A percentile compares a stretch with the other conserved stretches of the same genome.
Conservation (phyloP, 2,888 invertebrate genomes). For the Argynnis bischoffii region DNA sequence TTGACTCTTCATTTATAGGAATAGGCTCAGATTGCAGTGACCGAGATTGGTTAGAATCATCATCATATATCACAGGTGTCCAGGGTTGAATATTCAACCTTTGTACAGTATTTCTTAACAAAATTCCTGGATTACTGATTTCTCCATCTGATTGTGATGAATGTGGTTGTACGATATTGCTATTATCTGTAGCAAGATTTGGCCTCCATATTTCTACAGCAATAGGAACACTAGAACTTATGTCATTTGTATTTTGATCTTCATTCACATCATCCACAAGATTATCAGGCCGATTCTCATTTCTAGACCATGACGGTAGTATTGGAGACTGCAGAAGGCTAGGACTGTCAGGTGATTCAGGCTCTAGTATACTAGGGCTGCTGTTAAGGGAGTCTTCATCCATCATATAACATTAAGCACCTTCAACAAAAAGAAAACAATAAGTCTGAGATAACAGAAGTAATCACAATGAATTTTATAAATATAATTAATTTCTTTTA, state of each 20-base stretch:
- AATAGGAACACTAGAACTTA: not conserved
- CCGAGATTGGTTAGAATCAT: slow-evolving; percentile 42
- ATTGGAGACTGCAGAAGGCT: not conserved
- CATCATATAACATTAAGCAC: slow-evolving; percentile 28
- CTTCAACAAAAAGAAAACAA: slow-evolving; percentile 6
- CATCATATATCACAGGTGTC: slow-evolving; percentile 34
- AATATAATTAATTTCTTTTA: no score
- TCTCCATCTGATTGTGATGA: slow-evolving; percentile 21
- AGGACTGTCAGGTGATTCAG: slow-evolving; percentile 47
- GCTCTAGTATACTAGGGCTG: slow-evolving; percentile 44
- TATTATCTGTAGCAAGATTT: not conserved
- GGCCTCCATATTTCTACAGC: slow-evolving; percentile 7
- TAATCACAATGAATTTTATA: not conserved
- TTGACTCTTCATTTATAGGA: slow-evolving; percentile 47
- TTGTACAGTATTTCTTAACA: slow-evolving; percentile 9
- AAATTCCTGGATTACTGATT: slow-evolving; percentile 7
- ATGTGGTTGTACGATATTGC: slow-evolving; percentile 11
- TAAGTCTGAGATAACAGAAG: not conserved
- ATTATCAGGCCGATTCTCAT: slow-evolving; percentile 1
- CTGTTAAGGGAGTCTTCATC: slow-evolving; percentile 29
- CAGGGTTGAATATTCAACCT: slow-evolving; percentile 28
- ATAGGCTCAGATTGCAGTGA: slow-evolving; percentile 41
- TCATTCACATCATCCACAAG: not conserved
- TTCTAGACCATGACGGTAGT: not conserved
- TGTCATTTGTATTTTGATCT: not conserved